Base-by-base conservation (phyloP, 1,140 invertebrate genomes). In the Drosophila ambigua region DNA sequence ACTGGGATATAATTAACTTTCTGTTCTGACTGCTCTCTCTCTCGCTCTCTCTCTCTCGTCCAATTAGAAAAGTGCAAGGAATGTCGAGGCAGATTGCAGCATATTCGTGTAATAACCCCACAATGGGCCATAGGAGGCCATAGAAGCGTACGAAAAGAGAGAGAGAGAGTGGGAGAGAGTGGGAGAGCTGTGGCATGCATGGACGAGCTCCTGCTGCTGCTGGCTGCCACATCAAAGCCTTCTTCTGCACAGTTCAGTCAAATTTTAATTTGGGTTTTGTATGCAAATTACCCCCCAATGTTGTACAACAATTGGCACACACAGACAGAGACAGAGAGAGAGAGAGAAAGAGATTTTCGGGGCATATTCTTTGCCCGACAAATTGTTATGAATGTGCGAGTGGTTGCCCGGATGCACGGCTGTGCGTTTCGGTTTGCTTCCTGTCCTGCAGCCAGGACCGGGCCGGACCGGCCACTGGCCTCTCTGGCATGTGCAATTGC, bases 241-340 rank as follows among this genome's bases (percentile, higher is more conserved):
- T 52, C 23, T 24, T 45, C 35, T 26, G 20, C 58, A 49, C 41
- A 52, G 51, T 54, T 45, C 41, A 53, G 72, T 76, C 64, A 66
- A 88, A 87, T 82, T 87, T 82, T 88, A 88, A 87, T 87, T 87
- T 79, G 65, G 72, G 71, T 79, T 87, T 71, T 78, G 53, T 79
- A 87, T 87, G 82, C 79, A 87, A 87, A 87, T 88, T 79, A 77
- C 35, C 49, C 74, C 53, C 65, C 82, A 88, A 82, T 82, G 82
- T 87, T 88, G 71, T 77, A 88, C 75, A 82, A 79, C 78, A 82
- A 60, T 74, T 60, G 73, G 5, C 26, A 28, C 26, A 28, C 20
- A 2, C 28, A 26, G 5, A 26, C 5, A 26, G 45, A 59, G n/a
- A 66, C 45, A 16, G 15, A 26, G 6, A 44, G 54, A 45, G 45